These are phyloP conservation scores for Sarcophaga rosellei DNA, from an alignment of 2,888 invertebrate species.

Conservation along the genomic window DNA sequence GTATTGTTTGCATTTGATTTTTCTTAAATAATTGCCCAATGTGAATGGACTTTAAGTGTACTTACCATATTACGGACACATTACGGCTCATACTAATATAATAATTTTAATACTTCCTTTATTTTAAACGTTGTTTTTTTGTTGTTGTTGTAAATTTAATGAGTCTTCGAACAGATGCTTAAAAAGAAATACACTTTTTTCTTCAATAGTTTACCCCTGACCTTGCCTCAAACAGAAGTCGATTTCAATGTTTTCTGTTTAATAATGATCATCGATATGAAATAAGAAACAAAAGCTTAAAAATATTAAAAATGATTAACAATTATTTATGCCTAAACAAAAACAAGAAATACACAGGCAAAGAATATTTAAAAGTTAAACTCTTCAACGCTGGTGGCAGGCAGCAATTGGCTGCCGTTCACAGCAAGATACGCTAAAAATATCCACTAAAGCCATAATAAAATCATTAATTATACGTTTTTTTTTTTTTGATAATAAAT, in stretches of 20 bases:
- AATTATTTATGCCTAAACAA: constrained; percentile 47
- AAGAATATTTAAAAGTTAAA: constrained; percentile 12
- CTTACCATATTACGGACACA: no score
- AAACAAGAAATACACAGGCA: constrained; percentile 25
- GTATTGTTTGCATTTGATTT: no score
- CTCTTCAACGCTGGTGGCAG: constrained; percentile 54
- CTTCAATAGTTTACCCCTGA: constrained; percentile 11
- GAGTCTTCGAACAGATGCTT: not conserved
- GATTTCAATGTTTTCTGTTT: constrained; percentile 1
- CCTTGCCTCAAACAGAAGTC: constrained; percentile 54
- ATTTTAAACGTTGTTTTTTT: not conserved
- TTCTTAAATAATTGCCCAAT: no score
- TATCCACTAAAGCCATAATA: constrained; percentile 44
- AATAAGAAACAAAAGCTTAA: constrained; percentile 19
- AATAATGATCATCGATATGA: constrained; percentile 19
- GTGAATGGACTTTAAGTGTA: no score
- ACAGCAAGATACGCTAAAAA: constrained; percentile 58
- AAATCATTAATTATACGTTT: constrained; percentile 65
- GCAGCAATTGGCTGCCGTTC: constrained; percentile 49
- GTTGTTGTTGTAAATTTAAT: not conserved
- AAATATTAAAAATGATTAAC: constrained; percentile 52
- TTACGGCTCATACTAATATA: no score
- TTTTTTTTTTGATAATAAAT: no score
- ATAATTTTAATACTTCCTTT: not conserved
- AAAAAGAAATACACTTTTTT: not conserved